Evolutionary conservation across 2,888 invertebrate species (phyloP), one percentile per base, ranked within the genome.

Genomic region (Drosophila merina): DNA sequence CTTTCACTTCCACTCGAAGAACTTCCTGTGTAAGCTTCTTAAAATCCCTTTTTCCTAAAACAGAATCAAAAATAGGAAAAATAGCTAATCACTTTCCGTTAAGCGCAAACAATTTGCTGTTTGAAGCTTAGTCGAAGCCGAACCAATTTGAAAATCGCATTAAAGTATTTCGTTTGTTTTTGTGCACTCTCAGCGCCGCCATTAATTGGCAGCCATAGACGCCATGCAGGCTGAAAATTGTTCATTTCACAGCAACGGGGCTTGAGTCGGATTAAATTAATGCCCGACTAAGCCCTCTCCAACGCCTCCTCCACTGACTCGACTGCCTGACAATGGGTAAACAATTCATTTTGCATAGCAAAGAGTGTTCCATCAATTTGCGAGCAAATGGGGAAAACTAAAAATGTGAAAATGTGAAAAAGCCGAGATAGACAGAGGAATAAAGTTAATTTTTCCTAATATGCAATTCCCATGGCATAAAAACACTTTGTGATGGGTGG

Each of bases 361-460:
- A 55, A 38, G 74, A 75, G 74, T 74, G 79, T 82, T 56, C 75
- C 62, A 82, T 86, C 79, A 86, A 87, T 85, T 79, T 82, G 66
- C 62, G 49, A 69, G 56, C 55, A 74, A 83, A 77, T 79, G 83
- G 69, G 75, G 67, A 62, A 74, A 74, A 68, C 50, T 55, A 44
- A 33, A 52, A 45, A 56, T n/a, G 38, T 30, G 30, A 33, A 52
- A 45, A 56, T n/a, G 38, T 30, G 30, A 7, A 51, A 25, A 56
- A 26, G 26, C 9, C 59, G 20, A 30, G 12, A 59, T 26, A 30
- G 12, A 38, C 12, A 26, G n/a, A 49, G 57, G 54, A 86, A 76
- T 60, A 80, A 78, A 80, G 88, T 83, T 86, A 88, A 84, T 75
- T 84, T 84, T 75, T 84, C 77, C 64, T 70, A 88, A 84, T 86